Evolutionary conservation across 1,140 invertebrate species (phyloP).

Genomic region (Leucophenga varia): DNA sequence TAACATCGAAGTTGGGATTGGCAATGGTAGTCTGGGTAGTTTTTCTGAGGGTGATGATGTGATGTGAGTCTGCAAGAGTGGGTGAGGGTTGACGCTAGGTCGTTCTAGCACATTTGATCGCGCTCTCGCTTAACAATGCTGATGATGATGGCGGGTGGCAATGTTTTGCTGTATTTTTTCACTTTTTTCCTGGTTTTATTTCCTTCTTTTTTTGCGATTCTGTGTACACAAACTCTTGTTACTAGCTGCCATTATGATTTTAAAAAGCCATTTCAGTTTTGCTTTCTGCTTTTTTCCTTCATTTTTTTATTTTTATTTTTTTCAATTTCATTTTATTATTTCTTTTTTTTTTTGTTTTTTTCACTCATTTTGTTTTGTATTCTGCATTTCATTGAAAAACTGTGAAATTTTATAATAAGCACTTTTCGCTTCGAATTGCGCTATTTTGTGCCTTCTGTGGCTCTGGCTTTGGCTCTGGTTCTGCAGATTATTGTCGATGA

Average conservation of each 20-base stretch:
- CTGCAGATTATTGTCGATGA: slow-evolving; percentile 56
- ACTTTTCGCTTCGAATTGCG: too few species aligned
- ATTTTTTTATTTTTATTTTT: slow-evolving; percentile 13
- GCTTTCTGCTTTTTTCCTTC: slow-evolving; percentile 4
- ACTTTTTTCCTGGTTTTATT: too few species aligned
- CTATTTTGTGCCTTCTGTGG: too few species aligned
- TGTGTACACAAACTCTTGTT: slow-evolving; percentile 55
- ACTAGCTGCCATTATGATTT: slow-evolving; percentile 57
- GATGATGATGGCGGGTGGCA: slow-evolving; percentile 8
- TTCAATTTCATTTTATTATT: slow-evolving; percentile 13
- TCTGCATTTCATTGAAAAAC: slow-evolving; percentile 54
- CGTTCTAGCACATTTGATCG: too few species aligned
- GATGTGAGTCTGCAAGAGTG: too few species aligned
- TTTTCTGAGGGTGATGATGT: too few species aligned
- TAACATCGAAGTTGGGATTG: too few species aligned
- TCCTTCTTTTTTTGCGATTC: slow-evolving; percentile 33
- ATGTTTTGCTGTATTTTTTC: slow-evolving; percentile 21
- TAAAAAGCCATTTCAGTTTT: slow-evolving; percentile 52
- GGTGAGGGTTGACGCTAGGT: slow-evolving; percentile 21
- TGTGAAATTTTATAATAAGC: slow-evolving; percentile 57
- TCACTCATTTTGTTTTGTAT: slow-evolving; percentile 11
- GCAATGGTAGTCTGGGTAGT: too few species aligned
- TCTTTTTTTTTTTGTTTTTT: slow-evolving; percentile 10
- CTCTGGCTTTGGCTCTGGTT: slow-evolving; percentile 16
- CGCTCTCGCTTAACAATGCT: neutral